Evolutionary conservation across 2,113 vertebrate genomes (phyloP), one percentile per base, ranked within the genome.

Genomic region (Hippocampus comes): DNA sequence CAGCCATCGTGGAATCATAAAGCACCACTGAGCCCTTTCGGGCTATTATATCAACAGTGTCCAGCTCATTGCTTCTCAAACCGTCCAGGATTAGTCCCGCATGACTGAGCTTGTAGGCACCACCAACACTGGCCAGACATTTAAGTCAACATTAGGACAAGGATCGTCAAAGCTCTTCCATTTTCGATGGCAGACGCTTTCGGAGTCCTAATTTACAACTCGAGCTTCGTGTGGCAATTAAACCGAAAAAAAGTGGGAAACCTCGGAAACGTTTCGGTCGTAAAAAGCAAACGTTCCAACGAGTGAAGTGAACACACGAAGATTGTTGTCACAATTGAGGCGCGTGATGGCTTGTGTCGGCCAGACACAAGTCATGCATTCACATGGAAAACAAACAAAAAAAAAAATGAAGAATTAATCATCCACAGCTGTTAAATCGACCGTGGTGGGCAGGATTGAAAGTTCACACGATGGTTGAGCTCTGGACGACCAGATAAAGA

Each of bases 401-500:
- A 34, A 17, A 17, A 7, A 14, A 61, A 73, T 3, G 0, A 53
- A 20, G n/a, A 55, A 55, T 7, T 78, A 84, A 68, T n/a, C 76
- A 86, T 3, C 21, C 57, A 64, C 71, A 20, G 34, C 43, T 10
- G 70, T 75, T 83, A 1, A 68, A 25, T 67, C 83, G 88, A 64
- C 83, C 79, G 18, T 49, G 15, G 64, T 48, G 68, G 38, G 42
- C 61, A 60, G 76, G 56, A 69, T 53, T 73, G 81, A 76, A 75
- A 75, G 68, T 46, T 75, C 25, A 49, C 60, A 42, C 63, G 79
- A 70, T 72, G 64, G 80, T 51, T 82, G 72, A 68, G 73, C 79
- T 73, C 69, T 21, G 80, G 30, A 25, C 70, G 71, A 82, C 74
- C 18, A 61, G 56, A 34, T 20, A 84, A 85, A 77, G 82, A 84